A percentile compares a stretch with the other conserved stretches of the same genome.
phyloP scores from a whole-genome alignment of 2,797 vertebrate species.

The Arrhamphus sclerolepis region DNA sequence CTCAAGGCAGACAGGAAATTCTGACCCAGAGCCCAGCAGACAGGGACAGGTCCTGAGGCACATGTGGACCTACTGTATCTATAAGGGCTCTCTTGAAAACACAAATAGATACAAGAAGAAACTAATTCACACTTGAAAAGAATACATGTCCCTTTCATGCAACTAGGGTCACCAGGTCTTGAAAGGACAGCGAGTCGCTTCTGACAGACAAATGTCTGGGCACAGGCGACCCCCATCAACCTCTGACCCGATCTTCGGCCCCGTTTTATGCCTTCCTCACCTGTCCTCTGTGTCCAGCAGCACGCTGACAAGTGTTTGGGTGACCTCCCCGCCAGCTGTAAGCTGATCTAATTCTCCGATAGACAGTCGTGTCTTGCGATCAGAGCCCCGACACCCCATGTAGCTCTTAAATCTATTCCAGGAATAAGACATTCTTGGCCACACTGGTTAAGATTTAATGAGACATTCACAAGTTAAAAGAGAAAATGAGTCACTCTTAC shows the following conservation, averaged over 20 bases:
- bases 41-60: conserved; percentile 39
- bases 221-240: conserved; percentile 28
- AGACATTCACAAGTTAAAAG: conserved; percentile 39
- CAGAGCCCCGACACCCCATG: conserved; percentile 20
- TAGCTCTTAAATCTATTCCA: conserved; percentile 6
- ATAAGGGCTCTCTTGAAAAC: conserved; percentile 9
- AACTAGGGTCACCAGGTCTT: conserved; percentile 11
- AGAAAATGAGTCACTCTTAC: conserved; percentile 24
- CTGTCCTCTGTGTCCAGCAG: conserved; percentile 36
- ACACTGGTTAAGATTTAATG: conserved; percentile 35
- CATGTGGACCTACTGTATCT: conserved; percentile 25
- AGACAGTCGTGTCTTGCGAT: not conserved
- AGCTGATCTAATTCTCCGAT: conserved; percentile 45
- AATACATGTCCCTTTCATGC: conserved; percentile 10
- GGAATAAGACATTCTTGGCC: conserved; percentile 14
- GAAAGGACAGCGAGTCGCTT: not conserved
- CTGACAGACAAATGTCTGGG: conserved; percentile 29
- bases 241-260: conserved; percentile 49
- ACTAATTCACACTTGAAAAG: conserved; percentile 21
- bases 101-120: conserved; percentile 12
- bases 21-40: conserved; percentile 37
- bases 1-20: conserved; percentile 59
- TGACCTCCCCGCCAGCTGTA: conserved; percentile 30
- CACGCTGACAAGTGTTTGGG: conserved; percentile 9
- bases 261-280: conserved; percentile 49